Conservation (phyloP, 1,140 invertebrate species). For the Sminthurides bifidus region DNA sequence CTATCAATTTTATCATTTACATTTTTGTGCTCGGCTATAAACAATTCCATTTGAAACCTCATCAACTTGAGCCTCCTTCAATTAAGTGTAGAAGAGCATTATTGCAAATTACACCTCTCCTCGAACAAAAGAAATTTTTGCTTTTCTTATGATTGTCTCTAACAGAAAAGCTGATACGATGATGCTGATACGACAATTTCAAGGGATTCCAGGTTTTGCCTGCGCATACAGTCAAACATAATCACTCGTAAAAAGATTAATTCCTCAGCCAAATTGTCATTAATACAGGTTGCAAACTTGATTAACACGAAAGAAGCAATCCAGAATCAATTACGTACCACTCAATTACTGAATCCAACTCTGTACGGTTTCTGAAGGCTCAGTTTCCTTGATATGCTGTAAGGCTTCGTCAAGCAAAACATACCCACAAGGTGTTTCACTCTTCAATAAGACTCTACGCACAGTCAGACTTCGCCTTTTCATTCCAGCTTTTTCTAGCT, state of each 20-base stretch:
- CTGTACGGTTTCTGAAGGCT: conserved; percentile 92
- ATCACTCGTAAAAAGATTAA: neutral
- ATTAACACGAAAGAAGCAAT: conserved; percentile 1
- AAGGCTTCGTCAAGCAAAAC: conserved; percentile 90
- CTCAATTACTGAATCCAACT: conserved; percentile 99
- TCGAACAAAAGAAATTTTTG: conserved; percentile 99
- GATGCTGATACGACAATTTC: conserved; percentile 93
- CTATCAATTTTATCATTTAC: too few relatives aligned
- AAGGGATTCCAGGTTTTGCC: conserved; percentile 99
- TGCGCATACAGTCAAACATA: conserved; percentile 38
- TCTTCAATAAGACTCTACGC: conserved; percentile 62
- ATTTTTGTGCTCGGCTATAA: too few relatives aligned
- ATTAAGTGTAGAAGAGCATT: too few relatives aligned
- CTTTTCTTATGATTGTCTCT: conserved; percentile 99
- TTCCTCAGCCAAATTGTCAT: neutral
- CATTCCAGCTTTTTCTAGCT: conserved; percentile 94
- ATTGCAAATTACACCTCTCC: too few relatives aligned
- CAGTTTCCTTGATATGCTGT: conserved; percentile 95
- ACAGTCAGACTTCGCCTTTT: conserved; percentile 76
- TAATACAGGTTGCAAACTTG: conserved; percentile 1
- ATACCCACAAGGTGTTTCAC: conserved; percentile 90
- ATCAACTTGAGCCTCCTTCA: too few relatives aligned
- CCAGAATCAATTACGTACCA: conserved; percentile 52
- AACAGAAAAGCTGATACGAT: conserved; percentile 96
- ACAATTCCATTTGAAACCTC: too few relatives aligned